Evolutionary conservation across 2,113 vertebrate species (phyloP), one percentile per base, ranked within the genome.

Genomic region (Gracilinanus agilis): DNA sequence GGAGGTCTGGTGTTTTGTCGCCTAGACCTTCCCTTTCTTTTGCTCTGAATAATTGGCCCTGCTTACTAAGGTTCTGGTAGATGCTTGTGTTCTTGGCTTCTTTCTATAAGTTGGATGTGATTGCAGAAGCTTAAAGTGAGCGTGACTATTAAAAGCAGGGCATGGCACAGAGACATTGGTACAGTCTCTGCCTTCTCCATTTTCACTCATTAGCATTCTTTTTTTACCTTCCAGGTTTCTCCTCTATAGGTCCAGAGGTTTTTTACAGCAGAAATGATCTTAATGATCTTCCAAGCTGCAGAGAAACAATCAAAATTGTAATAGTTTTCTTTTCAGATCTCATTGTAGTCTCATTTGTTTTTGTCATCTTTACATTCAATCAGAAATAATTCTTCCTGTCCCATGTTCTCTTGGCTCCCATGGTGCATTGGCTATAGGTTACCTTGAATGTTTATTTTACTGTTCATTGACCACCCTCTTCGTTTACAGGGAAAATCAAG

Each of bases 231-330:
- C 24, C 75, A 54, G 83, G 61, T 23, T 90, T 94, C 54, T 44
- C 8, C 75, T 93, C 94, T 91, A 90, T 83, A 91, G 92, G 95
- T 95, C 34, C 67, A 90, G 24, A 53, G 91, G 88, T 94, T 44
- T 95, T 91, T 91, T 40, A 83, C 19, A 83, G n/a, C n/a, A 54
- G 61, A 29, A 96, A 93, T 21, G 54, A 53, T 94, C 24, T 95
- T 88, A 96, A 94, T 96, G 40, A 27, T 94, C 89, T 89, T 96
- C 88, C 90, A 96, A 91, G 75, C 91, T 89, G 53, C 24, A 92
- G 16, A 19, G 67, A 44, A 91, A n/a, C 13, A 1, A 92, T 34
- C 12, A 53, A n/a, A 95, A 5, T 92, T 92, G 9, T 54, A 94
- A 90, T 29, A 58, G 25, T 75, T 94, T 91, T 91, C 21, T 89